phyloP scores from a whole-genome alignment of 2,888 invertebrate genomes.

The Cosmia pyralina region DNA sequence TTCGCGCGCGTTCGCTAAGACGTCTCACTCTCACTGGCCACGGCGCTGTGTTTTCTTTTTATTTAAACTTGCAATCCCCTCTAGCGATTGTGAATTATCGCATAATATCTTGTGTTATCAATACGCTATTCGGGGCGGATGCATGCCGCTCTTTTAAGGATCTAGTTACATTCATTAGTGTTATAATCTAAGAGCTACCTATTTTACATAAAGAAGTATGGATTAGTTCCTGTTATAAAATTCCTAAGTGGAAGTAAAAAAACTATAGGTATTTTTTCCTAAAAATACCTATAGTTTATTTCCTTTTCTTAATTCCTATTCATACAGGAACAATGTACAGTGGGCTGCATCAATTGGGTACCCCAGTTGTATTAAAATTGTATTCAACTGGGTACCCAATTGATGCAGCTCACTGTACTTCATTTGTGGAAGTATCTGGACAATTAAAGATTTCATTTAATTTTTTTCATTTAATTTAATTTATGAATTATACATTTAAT shows the following conservation, averaged over 20 bases:
- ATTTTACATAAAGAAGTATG: conserved; percentile 6
- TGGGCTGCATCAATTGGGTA: no score
- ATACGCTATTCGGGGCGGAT: conserved; percentile 74
- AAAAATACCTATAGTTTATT: no score
- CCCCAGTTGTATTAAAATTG: no score
- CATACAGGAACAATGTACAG: no score
- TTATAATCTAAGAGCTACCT: background rate
- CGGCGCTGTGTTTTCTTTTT: conserved; percentile 83
- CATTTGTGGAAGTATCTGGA: no score
- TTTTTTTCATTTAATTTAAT: no score
- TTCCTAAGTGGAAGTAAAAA: background rate
- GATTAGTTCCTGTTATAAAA: conserved; percentile 7
- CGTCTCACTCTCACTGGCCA: conserved; percentile 86
- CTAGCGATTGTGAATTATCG: conserved; percentile 81
- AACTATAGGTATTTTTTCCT: background rate
- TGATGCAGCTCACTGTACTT: no score
- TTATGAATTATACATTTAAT: no score
- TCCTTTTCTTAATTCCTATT: no score
- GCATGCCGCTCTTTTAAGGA: conserved; percentile 41
- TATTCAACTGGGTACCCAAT: no score
- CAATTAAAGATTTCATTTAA: no score
- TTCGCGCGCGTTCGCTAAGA: conserved; percentile 78
- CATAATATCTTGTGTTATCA: conserved; percentile 83
- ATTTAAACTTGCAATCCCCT: conserved; percentile 85
- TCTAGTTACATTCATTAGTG: conserved; percentile 44